A percentile compares a stretch with the other conserved stretches of the same genome.
These are phyloP conservation scores for Poeciliopsis occidentalis DNA, from an alignment of 2,113 vertebrate species.

Conservation along the genomic window DNA sequence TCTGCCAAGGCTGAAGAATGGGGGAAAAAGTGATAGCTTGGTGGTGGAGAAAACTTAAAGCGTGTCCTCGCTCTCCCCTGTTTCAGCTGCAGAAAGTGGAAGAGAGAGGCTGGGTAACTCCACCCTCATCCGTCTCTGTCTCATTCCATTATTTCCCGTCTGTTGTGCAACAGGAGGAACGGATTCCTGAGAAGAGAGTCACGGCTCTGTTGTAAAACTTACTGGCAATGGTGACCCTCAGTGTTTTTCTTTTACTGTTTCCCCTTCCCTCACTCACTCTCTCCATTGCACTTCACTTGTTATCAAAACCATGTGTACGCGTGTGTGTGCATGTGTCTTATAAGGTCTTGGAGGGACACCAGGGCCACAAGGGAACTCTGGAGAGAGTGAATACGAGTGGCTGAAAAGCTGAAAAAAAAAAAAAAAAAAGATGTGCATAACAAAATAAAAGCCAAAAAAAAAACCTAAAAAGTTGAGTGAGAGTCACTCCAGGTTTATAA, in stretches of 20 bases:
- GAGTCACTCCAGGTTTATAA: neutral
- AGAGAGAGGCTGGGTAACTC: constrained; percentile 38
- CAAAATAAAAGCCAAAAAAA: neutral
- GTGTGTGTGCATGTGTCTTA: constrained; percentile 39
- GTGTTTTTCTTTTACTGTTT: constrained; percentile 75
- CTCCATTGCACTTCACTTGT: constrained; percentile 58
- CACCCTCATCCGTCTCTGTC: constrained; percentile 65
- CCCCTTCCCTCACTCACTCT: constrained; percentile 60
- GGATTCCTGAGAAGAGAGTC: constrained; percentile 81
- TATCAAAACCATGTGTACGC: constrained; percentile 80
- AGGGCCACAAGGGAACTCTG: constrained; percentile 68
- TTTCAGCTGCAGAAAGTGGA: constrained; percentile 39
- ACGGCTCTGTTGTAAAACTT: constrained; percentile 81
- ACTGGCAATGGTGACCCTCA: constrained; percentile 76
- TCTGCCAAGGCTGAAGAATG: constrained; percentile 1
- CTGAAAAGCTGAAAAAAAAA: neutral
- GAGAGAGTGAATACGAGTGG: constrained; percentile 39
- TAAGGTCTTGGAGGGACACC: constrained; percentile 73
- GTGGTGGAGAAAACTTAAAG: constrained; percentile 31
- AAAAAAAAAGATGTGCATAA: neutral
- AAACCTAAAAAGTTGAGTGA: neutral
- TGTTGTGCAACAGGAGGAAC: constrained; percentile 78
- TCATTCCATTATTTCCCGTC: constrained; percentile 74
- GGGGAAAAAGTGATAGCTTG: constrained; percentile 65
- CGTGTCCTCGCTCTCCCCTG: constrained; percentile 39